These are phyloP conservation scores for Drosophila saltans DNA, from an alignment of 1,140 invertebrate species.

Conservation along the genomic window DNA sequence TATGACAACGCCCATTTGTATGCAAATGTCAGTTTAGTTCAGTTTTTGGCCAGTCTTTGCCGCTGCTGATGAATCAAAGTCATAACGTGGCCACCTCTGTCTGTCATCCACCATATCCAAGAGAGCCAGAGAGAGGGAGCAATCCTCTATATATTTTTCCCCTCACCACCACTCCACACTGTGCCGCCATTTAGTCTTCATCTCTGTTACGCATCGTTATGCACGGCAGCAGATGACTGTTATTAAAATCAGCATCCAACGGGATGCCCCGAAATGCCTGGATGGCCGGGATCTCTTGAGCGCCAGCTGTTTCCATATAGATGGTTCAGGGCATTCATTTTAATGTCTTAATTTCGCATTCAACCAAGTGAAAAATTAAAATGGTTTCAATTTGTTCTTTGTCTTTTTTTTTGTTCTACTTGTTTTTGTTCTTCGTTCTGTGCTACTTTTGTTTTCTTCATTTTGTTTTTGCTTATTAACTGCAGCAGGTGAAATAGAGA, in stretches of 20 bases:
- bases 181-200: constrained; percentile 23
- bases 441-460: constrained; percentile 32
- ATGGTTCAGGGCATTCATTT: constrained; percentile 64
- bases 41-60: constrained; percentile 44
- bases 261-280: neutral
- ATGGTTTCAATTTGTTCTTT: constrained; percentile 42
- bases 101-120: constrained; percentile 10
- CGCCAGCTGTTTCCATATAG: constrained; percentile 29
- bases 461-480: constrained; percentile 59
- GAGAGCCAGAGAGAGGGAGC: no score
- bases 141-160: no score
- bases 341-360: constrained; percentile 82
- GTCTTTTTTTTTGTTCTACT: constrained; percentile 13
- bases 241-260: constrained; percentile 73
- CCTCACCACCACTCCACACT: neutral
- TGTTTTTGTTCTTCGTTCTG: no score
- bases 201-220: constrained; percentile 80
- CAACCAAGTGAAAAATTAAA: constrained; percentile 83
- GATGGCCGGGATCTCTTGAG: constrained; percentile 1
- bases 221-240: constrained; percentile 80
- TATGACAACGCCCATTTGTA: constrained; percentile 80
- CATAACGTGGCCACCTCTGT: constrained; percentile 63
- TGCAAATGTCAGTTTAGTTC: constrained; percentile 69
- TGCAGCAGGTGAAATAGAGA: constrained; percentile 67
- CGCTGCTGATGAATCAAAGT: constrained; percentile 77